Evolutionary conservation across 2,113 vertebrate species (phyloP).

Genomic region (Sphyrna mokarran): DNA sequence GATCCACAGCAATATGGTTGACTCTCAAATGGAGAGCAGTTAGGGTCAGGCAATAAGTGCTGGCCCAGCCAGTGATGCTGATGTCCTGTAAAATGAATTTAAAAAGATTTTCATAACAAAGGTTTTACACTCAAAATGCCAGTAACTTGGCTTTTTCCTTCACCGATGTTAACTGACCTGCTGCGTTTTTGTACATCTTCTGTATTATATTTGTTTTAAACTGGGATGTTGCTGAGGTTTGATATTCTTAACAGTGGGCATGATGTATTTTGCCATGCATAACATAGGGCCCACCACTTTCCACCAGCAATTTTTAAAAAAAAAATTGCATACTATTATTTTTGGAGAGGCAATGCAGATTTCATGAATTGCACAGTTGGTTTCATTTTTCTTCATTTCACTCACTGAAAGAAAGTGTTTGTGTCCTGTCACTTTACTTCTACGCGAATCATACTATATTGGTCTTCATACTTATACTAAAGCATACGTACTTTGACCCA

Average conservation of each 20-base stretch:
- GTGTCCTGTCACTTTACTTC: neutral
- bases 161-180: neutral
- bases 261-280: neutral
- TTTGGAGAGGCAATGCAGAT: neutral
- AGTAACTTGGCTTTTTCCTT: neutral
- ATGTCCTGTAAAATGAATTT: no score
- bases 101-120: neutral
- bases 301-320: neutral
- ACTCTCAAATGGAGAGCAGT: no score
- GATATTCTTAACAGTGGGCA: neutral
- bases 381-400: neutral
- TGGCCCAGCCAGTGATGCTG: no score
- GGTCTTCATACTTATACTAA: neutral
- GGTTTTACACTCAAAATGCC: neutral
- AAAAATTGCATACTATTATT: neutral
- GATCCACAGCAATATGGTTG: no score
- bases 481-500: neutral
- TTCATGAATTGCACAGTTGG: neutral
- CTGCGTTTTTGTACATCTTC: neutral
- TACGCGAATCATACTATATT: neutral
- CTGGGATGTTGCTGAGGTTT: neutral
- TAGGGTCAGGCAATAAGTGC: no score
- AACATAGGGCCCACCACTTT: no score
- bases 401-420: neutral
- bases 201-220: neutral